A percentile compares a stretch with the other conserved stretches of the same genome.
Evolutionary conservation across 2,113 vertebrate species (phyloP).

Genomic region (Erpornis zantholeuca): DNA sequence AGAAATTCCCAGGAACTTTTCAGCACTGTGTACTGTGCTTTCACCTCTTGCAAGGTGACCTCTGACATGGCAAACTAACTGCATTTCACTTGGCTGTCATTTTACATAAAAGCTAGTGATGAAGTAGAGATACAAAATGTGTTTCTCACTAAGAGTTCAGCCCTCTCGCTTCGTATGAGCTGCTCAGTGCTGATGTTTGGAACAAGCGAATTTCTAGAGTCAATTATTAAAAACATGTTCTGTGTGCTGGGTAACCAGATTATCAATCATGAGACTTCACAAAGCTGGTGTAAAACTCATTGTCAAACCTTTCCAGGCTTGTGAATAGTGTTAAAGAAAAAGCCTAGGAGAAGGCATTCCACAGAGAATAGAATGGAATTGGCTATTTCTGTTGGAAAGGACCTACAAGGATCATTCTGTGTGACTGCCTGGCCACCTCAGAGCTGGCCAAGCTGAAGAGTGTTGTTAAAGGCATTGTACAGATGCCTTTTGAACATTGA

Average conservation of each 20-base stretch:
- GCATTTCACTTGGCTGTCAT: background rate
- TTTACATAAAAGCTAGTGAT: background rate
- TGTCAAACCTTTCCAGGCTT: background rate
- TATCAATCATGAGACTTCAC: background rate
- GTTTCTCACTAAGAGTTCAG: background rate
- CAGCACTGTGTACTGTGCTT: background rate
- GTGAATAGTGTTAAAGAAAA: background rate
- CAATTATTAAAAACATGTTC: background rate
- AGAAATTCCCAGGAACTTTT: background rate
- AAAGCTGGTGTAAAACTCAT: background rate
- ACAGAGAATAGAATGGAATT: background rate
- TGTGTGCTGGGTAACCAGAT: background rate
- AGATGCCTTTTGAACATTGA: background rate
- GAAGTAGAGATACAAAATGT: background rate
- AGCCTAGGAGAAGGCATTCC: background rate
- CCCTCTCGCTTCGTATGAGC: background rate
- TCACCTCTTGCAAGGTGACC: background rate
- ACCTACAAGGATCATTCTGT: background rate
- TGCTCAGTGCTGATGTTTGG: background rate
- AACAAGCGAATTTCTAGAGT: background rate
- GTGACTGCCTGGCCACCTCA: background rate
- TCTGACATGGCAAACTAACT: background rate
- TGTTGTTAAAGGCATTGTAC: background rate
- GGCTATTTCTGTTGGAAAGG: background rate
- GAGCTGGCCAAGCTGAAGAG: background rate